Conservation (phyloP, 2,797 vertebrate genomes). For the Rhynchotus rufescens region DNA sequence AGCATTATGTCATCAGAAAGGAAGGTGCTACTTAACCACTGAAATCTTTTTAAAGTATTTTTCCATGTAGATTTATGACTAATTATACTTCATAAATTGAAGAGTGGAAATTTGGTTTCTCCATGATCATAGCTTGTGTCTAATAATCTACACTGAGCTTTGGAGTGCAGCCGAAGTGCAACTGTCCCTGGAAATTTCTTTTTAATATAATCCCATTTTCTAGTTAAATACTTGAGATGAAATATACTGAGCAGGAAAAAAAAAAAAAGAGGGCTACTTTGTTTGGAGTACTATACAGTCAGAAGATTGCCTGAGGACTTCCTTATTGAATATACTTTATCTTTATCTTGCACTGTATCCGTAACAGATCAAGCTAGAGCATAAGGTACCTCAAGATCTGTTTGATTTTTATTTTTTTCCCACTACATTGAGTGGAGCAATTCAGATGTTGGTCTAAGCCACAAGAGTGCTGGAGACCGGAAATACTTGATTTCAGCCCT, state of each 20-base stretch:
- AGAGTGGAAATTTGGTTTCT: slow-evolving; percentile 23
- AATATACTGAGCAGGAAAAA: background rate
- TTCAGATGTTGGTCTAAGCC: slow-evolving; percentile 57
- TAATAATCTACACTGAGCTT: background rate
- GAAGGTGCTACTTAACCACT: slow-evolving; percentile 12
- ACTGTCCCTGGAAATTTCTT: slow-evolving; percentile 21
- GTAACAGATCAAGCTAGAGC: background rate
- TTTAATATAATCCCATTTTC: slow-evolving; percentile 34
- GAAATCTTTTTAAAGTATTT: slow-evolving; percentile 21
- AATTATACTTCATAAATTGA: slow-evolving; percentile 14
- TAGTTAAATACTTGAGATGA: slow-evolving; percentile 36
- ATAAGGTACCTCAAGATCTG: slow-evolving; percentile 9
- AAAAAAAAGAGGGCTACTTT: background rate
- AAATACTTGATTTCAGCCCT: slow-evolving; percentile 65
- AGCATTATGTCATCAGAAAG: slow-evolving; percentile 19
- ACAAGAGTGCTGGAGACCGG: slow-evolving; percentile 54
- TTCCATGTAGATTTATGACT: slow-evolving; percentile 14
- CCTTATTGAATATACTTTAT: slow-evolving; percentile 55
- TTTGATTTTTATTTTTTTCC: slow-evolving; percentile 18
- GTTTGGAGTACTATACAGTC: background rate
- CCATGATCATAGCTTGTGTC: background rate
- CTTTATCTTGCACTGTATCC: background rate
- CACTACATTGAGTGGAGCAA: background rate
- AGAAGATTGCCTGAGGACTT: slow-evolving; percentile 62
- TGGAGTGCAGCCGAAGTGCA: background rate